phyloP scores from a whole-genome alignment of 2,113 vertebrate genomes.

The Psettodes erumei region DNA sequence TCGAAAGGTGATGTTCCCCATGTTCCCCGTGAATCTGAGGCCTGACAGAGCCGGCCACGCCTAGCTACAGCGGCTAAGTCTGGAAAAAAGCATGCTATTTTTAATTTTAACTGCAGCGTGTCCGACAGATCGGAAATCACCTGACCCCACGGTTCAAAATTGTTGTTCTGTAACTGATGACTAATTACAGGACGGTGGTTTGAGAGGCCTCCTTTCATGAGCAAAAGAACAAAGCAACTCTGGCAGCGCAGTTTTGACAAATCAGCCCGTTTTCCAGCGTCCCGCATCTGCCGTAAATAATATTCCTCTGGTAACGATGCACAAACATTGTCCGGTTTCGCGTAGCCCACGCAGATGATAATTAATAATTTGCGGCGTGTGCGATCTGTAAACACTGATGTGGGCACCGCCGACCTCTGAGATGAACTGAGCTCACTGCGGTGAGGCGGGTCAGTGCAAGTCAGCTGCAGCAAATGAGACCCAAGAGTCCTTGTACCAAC shows the following conservation, averaged over 20 bases:
- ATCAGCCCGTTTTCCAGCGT: neutral
- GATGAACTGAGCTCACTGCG: conserved; percentile 10
- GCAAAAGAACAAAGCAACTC: neutral
- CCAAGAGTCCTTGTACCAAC: conserved; percentile 4
- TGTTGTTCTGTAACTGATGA: neutral
- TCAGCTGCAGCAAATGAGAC: conserved; percentile 39
- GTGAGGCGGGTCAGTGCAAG: conserved; percentile 26
- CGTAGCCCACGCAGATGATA: conserved; percentile 7
- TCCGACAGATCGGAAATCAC: conserved; percentile 2
- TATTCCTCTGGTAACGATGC: neutral
- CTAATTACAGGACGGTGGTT: conserved; percentile 25
- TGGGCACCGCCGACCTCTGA: conserved; percentile 32
- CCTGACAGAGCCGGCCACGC: neutral
- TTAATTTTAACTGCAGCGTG: neutral
- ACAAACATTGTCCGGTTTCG: neutral
- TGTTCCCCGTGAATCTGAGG: no score
- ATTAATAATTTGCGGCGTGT: conserved; percentile 27
- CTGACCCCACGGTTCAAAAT: neutral
- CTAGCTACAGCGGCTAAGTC: neutral
- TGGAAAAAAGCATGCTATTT: neutral
- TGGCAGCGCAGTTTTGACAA: neutral
- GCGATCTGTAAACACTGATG: conserved; percentile 34
- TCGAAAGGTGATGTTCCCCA: no score
- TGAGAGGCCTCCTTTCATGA: conserved; percentile 9
- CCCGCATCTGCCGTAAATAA: conserved; percentile 1